phyloP scores from a whole-genome alignment of 2,888 invertebrate genomes.

The Bursaphelenchus okinawaensis region DNA sequence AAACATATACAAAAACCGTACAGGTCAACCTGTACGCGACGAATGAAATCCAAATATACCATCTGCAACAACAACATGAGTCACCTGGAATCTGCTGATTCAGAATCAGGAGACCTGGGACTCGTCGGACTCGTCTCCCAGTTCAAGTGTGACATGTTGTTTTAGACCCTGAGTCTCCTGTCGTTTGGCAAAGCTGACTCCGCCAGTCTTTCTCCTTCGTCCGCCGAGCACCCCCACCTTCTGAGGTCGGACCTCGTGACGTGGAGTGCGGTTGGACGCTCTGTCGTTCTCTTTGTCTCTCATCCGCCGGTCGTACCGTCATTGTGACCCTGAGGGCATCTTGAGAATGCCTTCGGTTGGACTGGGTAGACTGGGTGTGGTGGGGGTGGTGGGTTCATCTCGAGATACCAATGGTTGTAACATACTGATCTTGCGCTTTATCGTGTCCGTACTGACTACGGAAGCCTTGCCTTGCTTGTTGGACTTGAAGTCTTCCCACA shows the following conservation, averaged over 20 bases:
- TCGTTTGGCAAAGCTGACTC: neutral
- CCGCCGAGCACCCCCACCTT: neutral
- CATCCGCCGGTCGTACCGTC: conserved; percentile 8
- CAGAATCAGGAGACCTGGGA: too few species aligned
- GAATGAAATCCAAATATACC: too few species aligned
- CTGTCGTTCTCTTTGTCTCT: neutral
- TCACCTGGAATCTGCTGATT: neutral
- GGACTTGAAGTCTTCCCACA: conserved; percentile 50
- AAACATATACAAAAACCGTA: neutral
- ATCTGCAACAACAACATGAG: neutral
- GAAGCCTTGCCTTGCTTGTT: conserved; percentile 9
- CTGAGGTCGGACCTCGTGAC: neutral
- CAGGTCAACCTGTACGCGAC: neutral
- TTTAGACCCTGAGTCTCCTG: neutral
- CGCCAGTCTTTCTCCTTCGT: neutral
- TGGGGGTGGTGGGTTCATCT: conserved; percentile 29
- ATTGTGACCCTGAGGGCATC: neutral
- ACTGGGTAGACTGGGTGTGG: conserved; percentile 17
- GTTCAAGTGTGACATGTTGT: neutral
- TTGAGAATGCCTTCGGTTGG: conserved; percentile 5
- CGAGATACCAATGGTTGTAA: conserved; percentile 46
- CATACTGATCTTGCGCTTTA: conserved; percentile 44
- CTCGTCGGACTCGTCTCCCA: neutral
- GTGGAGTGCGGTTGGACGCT: neutral
- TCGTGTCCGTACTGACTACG: neutral